Percentiles rank a stretch among this genome's conserved stretches.
These are phyloP conservation scores for Yponomeuta plumbellus DNA, from an alignment of 2,888 invertebrate genomes.

Conservation along the genomic window DNA sequence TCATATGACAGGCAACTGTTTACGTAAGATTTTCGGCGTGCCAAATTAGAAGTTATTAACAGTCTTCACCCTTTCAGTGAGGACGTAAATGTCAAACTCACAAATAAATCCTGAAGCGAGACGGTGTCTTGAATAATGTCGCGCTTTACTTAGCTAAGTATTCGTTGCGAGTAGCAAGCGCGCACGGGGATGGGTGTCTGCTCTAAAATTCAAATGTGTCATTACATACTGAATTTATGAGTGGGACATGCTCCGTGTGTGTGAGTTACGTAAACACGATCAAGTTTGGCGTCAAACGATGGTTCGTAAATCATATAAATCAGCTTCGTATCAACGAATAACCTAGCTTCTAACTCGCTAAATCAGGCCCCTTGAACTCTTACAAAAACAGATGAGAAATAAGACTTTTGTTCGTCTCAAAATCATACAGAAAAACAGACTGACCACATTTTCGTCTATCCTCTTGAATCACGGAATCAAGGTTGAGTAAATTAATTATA, in stretches of 20 bases:
- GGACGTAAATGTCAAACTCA: not conserved
- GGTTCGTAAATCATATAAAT: not conserved
- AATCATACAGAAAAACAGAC: no score
- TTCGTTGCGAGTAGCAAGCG: not conserved
- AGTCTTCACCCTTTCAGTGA: not conserved
- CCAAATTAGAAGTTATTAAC: not conserved
- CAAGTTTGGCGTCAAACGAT: not conserved
- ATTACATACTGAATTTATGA: constrained; percentile 11
- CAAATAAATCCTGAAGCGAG: not conserved
- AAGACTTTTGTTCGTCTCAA: no score
- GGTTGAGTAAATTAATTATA: no score
- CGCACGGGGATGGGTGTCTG: not conserved
- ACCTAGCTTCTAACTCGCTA: no score
- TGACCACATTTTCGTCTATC: no score
- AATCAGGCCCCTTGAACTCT: no score
- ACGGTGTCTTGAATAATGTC: constrained; percentile 6
- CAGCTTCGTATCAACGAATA: no score
- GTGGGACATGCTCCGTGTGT: not conserved
- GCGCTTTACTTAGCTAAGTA: constrained; percentile 5
- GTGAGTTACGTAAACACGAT: not conserved
- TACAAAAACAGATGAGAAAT: no score
- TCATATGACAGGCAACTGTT: no score
- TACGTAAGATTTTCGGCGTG: no score
- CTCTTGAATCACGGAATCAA: no score
- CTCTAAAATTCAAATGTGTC: constrained; percentile 10